Conservation (phyloP, 2,113 vertebrate species). For the Anas platyrhynchos region DNA sequence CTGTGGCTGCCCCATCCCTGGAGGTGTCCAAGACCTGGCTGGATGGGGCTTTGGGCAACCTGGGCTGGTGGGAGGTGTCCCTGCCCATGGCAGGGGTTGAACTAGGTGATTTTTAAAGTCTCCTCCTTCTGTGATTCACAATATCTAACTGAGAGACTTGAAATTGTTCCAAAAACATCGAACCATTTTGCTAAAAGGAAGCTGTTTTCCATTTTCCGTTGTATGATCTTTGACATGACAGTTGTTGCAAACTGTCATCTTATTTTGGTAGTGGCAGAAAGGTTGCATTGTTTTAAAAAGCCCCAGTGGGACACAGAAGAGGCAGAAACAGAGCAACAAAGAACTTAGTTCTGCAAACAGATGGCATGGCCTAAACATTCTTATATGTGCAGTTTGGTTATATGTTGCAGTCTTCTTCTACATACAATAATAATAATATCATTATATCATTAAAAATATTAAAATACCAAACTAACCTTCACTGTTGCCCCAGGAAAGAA, state of each 20-base stretch:
- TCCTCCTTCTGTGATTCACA: not conserved
- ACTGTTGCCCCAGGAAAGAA: constrained; percentile 97
- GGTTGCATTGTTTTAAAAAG: not conserved
- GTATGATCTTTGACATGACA: constrained; percentile 26
- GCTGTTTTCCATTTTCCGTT: constrained; percentile 7
- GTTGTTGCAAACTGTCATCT: not conserved
- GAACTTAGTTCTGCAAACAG: not conserved
- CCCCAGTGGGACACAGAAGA: not conserved
- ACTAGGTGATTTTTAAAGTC: too few relatives aligned
- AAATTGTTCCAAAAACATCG: constrained; percentile 7
- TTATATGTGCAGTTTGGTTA: not conserved
- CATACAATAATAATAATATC: not conserved
- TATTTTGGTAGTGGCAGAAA: not conserved
- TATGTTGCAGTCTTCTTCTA: not conserved
- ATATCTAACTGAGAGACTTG: not conserved
- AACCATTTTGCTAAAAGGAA: constrained; percentile 22
- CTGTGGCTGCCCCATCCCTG: too few relatives aligned
- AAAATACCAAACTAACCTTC: constrained; percentile 83
- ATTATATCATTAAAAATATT: not conserved
- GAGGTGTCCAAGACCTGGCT: too few relatives aligned
- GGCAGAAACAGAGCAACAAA: constrained; percentile 3
- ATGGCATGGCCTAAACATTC: not conserved
- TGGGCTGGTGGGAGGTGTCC: too few relatives aligned
- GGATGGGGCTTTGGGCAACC: too few relatives aligned
- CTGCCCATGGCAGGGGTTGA: too few relatives aligned